Evolutionary conservation across 2,113 vertebrate genomes (phyloP).

Genomic region (Polypterus bichir): DNA sequence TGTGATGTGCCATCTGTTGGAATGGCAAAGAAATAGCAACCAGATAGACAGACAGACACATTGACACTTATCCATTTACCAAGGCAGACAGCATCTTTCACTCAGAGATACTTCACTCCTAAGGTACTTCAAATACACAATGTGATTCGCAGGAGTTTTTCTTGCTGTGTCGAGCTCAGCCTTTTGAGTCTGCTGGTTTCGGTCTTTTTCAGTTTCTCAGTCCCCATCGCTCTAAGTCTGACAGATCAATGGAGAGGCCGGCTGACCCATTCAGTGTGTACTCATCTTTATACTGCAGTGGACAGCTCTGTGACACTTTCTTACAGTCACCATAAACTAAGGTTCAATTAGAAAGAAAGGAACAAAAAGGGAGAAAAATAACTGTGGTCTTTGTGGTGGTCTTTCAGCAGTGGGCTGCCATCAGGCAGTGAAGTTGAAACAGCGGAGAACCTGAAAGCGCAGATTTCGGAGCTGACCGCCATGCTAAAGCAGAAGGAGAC

Average conservation of each 20-base stretch:
- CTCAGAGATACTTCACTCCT: too few relatives aligned
- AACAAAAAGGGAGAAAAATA: not conserved
- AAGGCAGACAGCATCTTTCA: too few relatives aligned
- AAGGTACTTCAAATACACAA: too few relatives aligned
- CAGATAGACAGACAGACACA: too few relatives aligned
- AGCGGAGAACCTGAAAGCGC: constrained; percentile 15
- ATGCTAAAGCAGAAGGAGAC: constrained; percentile 10
- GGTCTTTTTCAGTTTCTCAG: too few relatives aligned
- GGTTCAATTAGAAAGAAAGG: not conserved
- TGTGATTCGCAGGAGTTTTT: too few relatives aligned
- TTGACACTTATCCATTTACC: too few relatives aligned
- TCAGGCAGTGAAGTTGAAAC: not conserved
- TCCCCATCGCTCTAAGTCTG: too few relatives aligned
- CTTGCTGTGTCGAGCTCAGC: too few relatives aligned
- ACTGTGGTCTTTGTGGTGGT: not conserved
- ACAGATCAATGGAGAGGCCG: not conserved
- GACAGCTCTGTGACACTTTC: not conserved
- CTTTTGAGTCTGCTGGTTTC: too few relatives aligned
- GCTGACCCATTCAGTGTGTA: not conserved
- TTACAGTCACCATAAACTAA: not conserved
- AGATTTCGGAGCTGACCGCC: constrained; percentile 17
- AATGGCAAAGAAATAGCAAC: too few relatives aligned
- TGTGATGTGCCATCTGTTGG: too few relatives aligned
- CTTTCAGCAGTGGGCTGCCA: not conserved
- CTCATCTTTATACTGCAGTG: not conserved